A percentile compares a stretch with the other conserved stretches of the same genome.
Evolutionary conservation across 2,797 vertebrate genomes (phyloP).

Genomic region (Sebastes cheni): DNA sequence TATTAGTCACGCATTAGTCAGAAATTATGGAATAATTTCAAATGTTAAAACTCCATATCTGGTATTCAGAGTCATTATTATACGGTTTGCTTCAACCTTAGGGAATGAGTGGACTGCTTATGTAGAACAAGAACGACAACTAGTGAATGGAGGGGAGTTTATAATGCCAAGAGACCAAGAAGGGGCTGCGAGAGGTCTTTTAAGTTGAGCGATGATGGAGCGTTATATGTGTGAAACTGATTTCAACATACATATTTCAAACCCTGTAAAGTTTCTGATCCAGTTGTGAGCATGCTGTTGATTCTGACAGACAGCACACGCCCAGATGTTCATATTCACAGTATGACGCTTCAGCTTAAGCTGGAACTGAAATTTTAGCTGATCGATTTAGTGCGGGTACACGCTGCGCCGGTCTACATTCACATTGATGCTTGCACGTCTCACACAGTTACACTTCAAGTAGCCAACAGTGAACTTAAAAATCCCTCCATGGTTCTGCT

Average conservation of each 20-base stretch:
- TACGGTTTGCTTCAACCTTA: slow-evolving; percentile 66
- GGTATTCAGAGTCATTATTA: slow-evolving; percentile 70
- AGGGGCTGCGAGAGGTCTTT: slow-evolving; percentile 10
- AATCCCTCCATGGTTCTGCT: slow-evolving; percentile 28
- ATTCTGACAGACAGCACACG: slow-evolving; percentile 29
- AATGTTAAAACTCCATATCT: slow-evolving; percentile 80
- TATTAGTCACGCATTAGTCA: slow-evolving; percentile 82
- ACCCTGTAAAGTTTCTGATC: slow-evolving; percentile 29
- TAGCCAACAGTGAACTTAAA: slow-evolving; percentile 29
- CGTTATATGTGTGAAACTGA: neutral
- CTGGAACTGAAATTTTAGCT: neutral
- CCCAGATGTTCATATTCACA: slow-evolving; percentile 38
- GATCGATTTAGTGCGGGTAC: slow-evolving; percentile 30
- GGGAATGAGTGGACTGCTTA: slow-evolving; percentile 58
- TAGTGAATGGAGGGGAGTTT: slow-evolving; percentile 29
- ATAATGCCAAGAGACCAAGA: slow-evolving; percentile 25
- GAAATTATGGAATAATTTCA: slow-evolving; percentile 80
- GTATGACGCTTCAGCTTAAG: neutral
- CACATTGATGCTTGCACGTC: slow-evolving; percentile 7
- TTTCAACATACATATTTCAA: slow-evolving; percentile 7
- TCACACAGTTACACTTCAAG: slow-evolving; percentile 34
- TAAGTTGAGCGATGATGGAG: neutral
- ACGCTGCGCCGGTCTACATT: neutral
- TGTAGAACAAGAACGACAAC: slow-evolving; percentile 32
- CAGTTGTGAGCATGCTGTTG: neutral